Percentiles rank a stretch among this genome's conserved stretches.
Conservation (phyloP, 2,113 vertebrate species). For the Coptodon bakossiorum region DNA sequence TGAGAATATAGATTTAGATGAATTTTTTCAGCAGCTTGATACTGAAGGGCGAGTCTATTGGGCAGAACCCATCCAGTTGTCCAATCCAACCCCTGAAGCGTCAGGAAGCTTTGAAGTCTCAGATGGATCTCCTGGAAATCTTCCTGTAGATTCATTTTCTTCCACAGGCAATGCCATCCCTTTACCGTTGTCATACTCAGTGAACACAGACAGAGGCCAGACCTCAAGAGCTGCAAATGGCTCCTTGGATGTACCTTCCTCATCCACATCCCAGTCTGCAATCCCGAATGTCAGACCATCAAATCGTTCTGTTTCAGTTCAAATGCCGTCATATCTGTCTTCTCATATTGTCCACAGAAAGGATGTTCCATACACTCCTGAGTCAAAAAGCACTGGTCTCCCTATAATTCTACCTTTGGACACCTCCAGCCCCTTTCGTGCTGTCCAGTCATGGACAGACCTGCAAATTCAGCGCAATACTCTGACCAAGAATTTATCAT, state of each 20-base stretch:
- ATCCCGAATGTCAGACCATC: neutral
- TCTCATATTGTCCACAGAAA: slow-evolving; percentile 48
- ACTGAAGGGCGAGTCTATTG: slow-evolving; percentile 38
- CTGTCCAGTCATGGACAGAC: slow-evolving; percentile 54
- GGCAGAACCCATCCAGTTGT: slow-evolving; percentile 49
- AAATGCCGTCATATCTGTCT: slow-evolving; percentile 14
- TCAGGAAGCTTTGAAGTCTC: neutral
- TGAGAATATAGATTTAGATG: slow-evolving; percentile 24
- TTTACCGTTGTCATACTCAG: neutral
- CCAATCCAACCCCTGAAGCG: neutral
- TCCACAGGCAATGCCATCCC: neutral
- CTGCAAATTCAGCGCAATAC: slow-evolving; percentile 14
- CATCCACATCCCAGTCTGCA: neutral
- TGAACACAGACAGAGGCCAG: neutral
- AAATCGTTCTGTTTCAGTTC: slow-evolving; percentile 14
- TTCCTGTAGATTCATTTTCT: neutral
- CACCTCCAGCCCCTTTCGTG: slow-evolving; percentile 42
- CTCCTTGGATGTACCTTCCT: neutral
- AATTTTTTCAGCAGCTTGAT: slow-evolving; percentile 33
- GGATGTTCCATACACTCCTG: slow-evolving; percentile 16
- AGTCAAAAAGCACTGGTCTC: neutral
- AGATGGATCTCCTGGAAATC: neutral
- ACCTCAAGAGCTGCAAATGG: neutral
- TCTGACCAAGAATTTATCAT: neutral
- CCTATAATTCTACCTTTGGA: slow-evolving; percentile 1